Evolutionary conservation across 2,113 vertebrate species (phyloP), one percentile per base, ranked within the genome.

Genomic region (Albula goreensis): DNA sequence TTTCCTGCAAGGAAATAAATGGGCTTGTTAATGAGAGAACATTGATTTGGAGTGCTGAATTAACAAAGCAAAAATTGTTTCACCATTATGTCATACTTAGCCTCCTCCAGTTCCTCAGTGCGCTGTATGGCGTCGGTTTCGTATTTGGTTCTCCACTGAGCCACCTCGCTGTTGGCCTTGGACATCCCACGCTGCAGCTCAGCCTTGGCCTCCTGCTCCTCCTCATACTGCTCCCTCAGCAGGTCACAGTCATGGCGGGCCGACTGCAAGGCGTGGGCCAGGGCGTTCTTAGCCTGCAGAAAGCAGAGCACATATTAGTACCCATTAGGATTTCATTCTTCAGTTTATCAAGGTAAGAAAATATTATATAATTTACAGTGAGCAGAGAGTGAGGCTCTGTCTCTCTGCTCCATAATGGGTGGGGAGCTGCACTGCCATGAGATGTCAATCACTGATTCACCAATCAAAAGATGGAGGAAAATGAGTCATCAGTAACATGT

Each of bases 81-180:
- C 19, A 70, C 63, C 31, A 41, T 41, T 41, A 41, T 41, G 31
- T 41, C 31, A 41, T 41, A 41, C 94, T 95, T 98, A 80, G 97
- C 96, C 50, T 96, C 97, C 82, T 98, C 97, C 0, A 98, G 92
- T 89, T 98, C 97, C 85, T 98, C 97, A 0, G 94, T 97, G 87
- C 96, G 94, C 82, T 97, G 96, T 89, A 97, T 97, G 70, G 96
- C 96, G 0, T 98, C 97, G 0, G 96, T 97, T 90, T 98, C 96
- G 0, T 98, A 98, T 88, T 97, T 97, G 88, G 93, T 97, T 89
- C 97, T 97, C 97, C 97, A 98, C 74, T 92, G 93, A 66, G 93
- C 83, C 84, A 94, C 92, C 49, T 95, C 94, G 22, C 90, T 86
- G 91, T 93, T 94, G 60, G 94, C 93, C 88, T 94, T 95, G 87